Percentiles rank a stretch among this genome's conserved stretches.
Evolutionary conservation across 2,797 vertebrate genomes (phyloP).

Genomic region (Podarcis siculus): DNA sequence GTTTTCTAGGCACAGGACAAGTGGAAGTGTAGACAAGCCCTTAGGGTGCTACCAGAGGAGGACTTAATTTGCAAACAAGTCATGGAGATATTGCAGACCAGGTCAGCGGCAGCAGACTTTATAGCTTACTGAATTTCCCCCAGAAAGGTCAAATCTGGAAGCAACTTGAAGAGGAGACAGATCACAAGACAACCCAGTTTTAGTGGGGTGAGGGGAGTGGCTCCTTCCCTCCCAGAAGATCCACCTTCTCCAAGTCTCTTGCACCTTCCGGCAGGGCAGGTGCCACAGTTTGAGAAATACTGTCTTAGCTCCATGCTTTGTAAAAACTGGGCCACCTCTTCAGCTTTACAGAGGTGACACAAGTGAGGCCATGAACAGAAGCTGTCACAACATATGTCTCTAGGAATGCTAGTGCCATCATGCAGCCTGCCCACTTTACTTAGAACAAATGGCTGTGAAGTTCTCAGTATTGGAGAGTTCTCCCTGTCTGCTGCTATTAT

Average conservation of each 20-base stretch:
- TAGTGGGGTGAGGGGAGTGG: not conserved
- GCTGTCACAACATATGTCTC: not conserved
- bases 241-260: not conserved
- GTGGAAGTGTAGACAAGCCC: too few relatives aligned
- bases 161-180: too few relatives aligned
- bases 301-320: not conserved
- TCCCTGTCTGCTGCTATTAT: not conserved
- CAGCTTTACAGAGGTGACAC: not conserved
- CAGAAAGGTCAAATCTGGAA: too few relatives aligned
- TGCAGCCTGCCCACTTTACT: rapidly evolving
- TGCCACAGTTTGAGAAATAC: not conserved
- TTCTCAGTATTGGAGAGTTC: too few relatives aligned
- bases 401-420: rapidly evolving
- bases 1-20: too few relatives aligned
- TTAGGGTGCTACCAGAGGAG: too few relatives aligned
- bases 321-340: too few relatives aligned
- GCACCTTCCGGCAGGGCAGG: not conserved
- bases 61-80: too few relatives aligned
- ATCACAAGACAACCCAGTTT: too few relatives aligned
- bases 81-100: too few relatives aligned
- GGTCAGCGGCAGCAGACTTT: too few relatives aligned
- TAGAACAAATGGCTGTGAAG: not conserved
- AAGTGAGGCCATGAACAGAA: not conserved
- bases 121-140: too few relatives aligned
- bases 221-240: not conserved